Percentiles rank a stretch among this genome's conserved stretches.
Conservation (phyloP, 2,113 vertebrate species). For the Phasianus colchicus region DNA sequence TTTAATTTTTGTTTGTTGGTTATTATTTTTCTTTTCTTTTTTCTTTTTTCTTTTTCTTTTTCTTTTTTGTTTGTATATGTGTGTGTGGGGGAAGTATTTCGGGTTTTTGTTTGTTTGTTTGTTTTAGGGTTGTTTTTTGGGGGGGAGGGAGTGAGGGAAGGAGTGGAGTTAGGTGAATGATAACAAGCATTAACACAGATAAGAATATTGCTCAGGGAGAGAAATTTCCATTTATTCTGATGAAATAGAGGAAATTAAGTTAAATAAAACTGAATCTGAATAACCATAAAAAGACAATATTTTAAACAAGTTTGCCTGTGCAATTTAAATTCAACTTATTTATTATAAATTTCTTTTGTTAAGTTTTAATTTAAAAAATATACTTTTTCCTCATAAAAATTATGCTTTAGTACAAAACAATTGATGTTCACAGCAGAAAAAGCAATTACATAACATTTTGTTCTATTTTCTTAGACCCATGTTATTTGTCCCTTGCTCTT, state of each 20-base stretch:
- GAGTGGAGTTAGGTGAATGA: not conserved
- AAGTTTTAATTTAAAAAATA: not conserved
- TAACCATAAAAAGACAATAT: not conserved
- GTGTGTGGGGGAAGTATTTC: no score
- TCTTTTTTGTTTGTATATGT: no score
- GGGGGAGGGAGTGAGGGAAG: no score
- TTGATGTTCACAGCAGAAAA: not conserved
- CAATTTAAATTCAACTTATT: not conserved
- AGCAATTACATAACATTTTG: not conserved
- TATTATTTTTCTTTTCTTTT: not conserved
- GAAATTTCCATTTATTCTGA: not conserved
- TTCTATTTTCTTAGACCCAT: not conserved
- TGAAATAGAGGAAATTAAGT: not conserved
- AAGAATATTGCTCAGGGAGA: not conserved
- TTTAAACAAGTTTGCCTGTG: not conserved
- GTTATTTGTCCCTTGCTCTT: not conserved
- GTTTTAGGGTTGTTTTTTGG: not conserved
- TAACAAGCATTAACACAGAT: not conserved
- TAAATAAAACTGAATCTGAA: not conserved
- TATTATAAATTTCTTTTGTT: not conserved
- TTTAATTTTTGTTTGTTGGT: not conserved
- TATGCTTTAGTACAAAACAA: not conserved
- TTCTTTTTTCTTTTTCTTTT: no score
- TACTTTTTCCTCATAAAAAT: not conserved
- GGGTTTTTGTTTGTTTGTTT: no score